Percentiles rank a stretch among this genome's conserved stretches.
Evolutionary conservation across 2,113 vertebrate genomes (phyloP).

Genomic region (Pachypanchax playfairii): DNA sequence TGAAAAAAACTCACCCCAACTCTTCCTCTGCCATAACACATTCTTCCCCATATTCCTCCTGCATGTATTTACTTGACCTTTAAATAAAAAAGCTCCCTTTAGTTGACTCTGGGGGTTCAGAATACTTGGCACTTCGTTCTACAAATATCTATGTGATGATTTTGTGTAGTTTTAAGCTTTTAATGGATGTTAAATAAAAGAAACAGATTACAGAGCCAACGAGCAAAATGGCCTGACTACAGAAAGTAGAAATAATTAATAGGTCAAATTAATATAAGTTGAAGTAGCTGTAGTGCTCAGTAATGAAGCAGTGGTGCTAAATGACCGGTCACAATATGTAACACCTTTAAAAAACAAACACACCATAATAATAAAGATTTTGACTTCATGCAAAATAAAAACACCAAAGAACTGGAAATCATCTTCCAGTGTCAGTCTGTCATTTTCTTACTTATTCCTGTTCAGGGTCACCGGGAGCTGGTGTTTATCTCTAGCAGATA

Average conservation of each 20-base stretch:
- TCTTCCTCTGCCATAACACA: not conserved
- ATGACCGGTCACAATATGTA: constrained; percentile 62
- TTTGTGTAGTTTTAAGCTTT: constrained; percentile 26
- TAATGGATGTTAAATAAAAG: constrained; percentile 43
- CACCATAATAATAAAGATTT: no score
- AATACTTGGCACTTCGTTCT: constrained; percentile 15
- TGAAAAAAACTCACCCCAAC: not conserved
- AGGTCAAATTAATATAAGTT: constrained; percentile 13
- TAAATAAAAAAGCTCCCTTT: constrained; percentile 20
- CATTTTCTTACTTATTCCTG: no score
- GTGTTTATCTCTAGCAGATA: no score
- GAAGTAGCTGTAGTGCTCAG: not conserved
- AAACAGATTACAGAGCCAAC: no score
- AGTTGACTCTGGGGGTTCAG: constrained; percentile 41
- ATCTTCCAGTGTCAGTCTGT: no score
- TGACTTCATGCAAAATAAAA: no score
- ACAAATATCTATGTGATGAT: constrained; percentile 49
- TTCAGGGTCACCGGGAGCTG: no score
- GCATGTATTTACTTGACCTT: constrained; percentile 18
- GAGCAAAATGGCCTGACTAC: not conserved
- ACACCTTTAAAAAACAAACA: no score
- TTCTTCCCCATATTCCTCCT: not conserved
- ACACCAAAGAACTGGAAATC: no score
- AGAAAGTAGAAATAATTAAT: constrained; percentile 15
- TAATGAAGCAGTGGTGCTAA: constrained; percentile 41